A percentile compares a stretch with the other conserved stretches of the same genome.
phyloP scores from a whole-genome alignment of 2,113 vertebrate genomes.

The Misgurnus mizolepis region DNA sequence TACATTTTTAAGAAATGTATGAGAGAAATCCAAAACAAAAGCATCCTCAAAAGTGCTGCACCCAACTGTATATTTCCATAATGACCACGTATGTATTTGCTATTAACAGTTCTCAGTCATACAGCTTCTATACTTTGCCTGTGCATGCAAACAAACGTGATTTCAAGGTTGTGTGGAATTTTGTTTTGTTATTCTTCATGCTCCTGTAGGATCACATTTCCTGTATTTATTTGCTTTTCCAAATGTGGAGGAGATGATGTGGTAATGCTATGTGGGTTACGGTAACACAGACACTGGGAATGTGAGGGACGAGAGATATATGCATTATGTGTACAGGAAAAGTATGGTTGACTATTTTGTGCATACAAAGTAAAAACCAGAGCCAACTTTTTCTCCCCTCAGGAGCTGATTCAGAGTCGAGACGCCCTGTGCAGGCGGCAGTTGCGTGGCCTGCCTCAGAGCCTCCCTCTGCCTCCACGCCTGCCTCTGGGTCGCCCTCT shows the following conservation, averaged over 20 bases:
- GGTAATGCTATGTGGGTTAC: conserved; percentile 20
- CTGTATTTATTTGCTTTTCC: conserved; percentile 44
- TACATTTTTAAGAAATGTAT: no score
- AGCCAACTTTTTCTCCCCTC: conserved; percentile 66
- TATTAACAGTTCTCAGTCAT: background rate
- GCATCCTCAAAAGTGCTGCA: no score
- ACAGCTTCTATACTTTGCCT: background rate
- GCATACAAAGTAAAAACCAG: no score
- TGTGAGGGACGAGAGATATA: background rate
- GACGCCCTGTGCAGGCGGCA: conserved; percentile 55
- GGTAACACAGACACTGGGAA: conserved; percentile 30
- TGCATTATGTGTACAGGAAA: background rate
- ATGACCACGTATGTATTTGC: background rate
- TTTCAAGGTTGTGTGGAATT: conserved; percentile 5
- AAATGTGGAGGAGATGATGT: conserved; percentile 33
- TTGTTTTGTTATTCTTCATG: conserved; percentile 41
- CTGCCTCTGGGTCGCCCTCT: conserved; percentile 17
- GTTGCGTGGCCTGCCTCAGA: conserved; percentile 34
- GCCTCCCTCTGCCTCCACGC: conserved; percentile 29
- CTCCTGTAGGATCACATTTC: conserved; percentile 37
- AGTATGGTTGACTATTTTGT: background rate
- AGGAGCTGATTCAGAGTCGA: conserved; percentile 73
- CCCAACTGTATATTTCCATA: background rate
- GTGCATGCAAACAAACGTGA: background rate
- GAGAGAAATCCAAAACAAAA: no score